Percentiles rank a stretch among this genome's conserved stretches.
Evolutionary conservation across 2,888 invertebrate species (phyloP).

Genomic region (Ctenicera cuprea): DNA sequence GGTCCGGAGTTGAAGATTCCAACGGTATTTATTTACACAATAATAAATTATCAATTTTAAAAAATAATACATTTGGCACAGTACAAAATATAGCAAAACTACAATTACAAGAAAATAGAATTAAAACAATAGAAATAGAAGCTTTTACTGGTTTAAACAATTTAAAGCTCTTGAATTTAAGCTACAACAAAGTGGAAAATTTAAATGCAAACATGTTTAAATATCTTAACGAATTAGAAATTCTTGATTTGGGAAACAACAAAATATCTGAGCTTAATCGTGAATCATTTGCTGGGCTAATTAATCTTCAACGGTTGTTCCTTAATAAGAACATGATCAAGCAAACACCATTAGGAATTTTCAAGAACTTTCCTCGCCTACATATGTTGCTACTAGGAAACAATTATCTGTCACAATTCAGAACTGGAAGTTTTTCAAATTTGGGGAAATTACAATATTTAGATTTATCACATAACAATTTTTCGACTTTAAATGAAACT

Average conservation of each 20-base stretch:
- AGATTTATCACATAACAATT: constrained; percentile 17
- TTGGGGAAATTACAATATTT: background rate
- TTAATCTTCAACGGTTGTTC: background rate
- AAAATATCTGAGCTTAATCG: background rate
- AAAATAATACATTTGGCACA: background rate
- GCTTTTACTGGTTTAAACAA: background rate
- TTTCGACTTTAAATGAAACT: background rate
- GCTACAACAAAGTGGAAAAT: background rate
- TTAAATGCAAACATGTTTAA: background rate
- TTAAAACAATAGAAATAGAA: constrained; percentile 5
- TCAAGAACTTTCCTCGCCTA: background rate
- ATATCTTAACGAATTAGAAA: background rate
- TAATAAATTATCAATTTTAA: background rate
- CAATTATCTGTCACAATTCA: background rate
- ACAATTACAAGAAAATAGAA: background rate
- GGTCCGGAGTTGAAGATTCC: too few species aligned
- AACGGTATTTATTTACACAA: constrained; percentile 4
- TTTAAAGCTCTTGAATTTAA: background rate
- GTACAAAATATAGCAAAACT: background rate
- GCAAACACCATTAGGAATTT: background rate
- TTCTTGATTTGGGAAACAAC: background rate
- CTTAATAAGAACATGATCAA: background rate
- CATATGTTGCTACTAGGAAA: background rate
- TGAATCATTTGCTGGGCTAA: background rate
- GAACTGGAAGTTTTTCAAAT: background rate